Evolutionary conservation across 2,888 invertebrate species (phyloP), one percentile per base, ranked within the genome.

Genomic region (Halictus ligatus): DNA sequence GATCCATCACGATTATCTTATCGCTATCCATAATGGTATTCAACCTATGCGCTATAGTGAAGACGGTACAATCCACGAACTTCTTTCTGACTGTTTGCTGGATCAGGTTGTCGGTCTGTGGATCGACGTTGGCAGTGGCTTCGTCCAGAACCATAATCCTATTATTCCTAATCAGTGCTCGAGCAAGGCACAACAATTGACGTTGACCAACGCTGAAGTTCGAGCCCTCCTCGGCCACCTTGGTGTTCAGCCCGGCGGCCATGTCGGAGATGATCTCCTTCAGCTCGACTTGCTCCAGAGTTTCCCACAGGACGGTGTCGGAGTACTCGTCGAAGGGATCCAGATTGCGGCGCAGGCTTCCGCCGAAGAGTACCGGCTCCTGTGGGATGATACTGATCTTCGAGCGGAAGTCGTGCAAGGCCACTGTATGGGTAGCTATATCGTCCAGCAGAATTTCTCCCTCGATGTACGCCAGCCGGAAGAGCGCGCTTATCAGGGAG

Each of bases 41-140:
- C 5, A 97, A 95, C 60, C 97, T 95, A 92, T 97, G 96, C 60
- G 97, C 97, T 48, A 97, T 96, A 1, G 96, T 96, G 43, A 97
- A 94, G 10, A 97, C 96, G 2, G 96, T 96, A 85, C 96, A 96
- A 15, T 95, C 92, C n/a, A 92, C 91, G 91, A 96, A 96, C 90
- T 96, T 96, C 40, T 94, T 94, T 77, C 96, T 92, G 40, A 96
- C 96, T 0, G 96, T 96, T 83, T 95, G 93, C 88, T 96, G 96
- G 86, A 96, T 96, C 54, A 96, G 90, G 1, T 94, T 95, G 90
- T 96, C 96, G 7, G 96, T 96, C 96, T 97, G 97, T n/a, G 98
- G 98, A 95, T 99, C 98, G 13, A 99, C 98, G 94, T 98, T 98
- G 12, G 98, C 98, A 0, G 99, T 99, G 40, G 99, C 98, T 95